phyloP scores from a whole-genome alignment of 1,140 invertebrate species.

The Odontomachus brunneus region DNA sequence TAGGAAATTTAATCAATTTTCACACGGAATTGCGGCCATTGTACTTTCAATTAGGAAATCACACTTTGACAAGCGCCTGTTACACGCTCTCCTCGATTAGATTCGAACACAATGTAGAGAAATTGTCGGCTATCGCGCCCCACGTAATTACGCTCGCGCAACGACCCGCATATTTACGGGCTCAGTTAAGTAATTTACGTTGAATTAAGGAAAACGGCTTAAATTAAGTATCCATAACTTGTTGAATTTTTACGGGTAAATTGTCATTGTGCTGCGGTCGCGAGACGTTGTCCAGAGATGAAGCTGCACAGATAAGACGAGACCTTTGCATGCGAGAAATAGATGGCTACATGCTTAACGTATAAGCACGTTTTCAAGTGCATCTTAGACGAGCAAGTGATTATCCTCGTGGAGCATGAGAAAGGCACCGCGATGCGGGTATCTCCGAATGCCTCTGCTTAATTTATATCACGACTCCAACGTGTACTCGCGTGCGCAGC shows the following conservation, averaged over 20 bases:
- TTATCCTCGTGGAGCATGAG: conserved; percentile 43
- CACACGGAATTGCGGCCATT: too few relatives aligned
- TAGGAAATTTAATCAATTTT: too few relatives aligned
- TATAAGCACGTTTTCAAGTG: conserved; percentile 51
- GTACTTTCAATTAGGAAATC: not conserved
- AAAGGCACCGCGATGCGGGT: conserved; percentile 40
- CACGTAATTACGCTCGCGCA: conserved; percentile 10
- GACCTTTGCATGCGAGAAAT: conserved; percentile 51
- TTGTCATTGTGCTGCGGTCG: conserved; percentile 20
- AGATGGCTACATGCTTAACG: conserved; percentile 33
- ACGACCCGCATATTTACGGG: conserved; percentile 1
- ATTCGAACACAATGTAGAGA: too few relatives aligned
- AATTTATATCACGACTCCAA: conserved; percentile 18
- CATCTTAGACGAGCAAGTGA: conserved; percentile 46
- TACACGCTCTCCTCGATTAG: conserved; percentile 6
- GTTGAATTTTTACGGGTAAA: conserved; percentile 41
- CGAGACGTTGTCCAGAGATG: conserved; percentile 19
- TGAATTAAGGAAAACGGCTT: conserved; percentile 1
- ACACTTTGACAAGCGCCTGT: too few relatives aligned
- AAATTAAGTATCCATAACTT: conserved; percentile 24
- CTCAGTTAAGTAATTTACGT: conserved; percentile 15
- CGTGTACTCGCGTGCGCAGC: not conserved
- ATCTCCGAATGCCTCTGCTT: conserved; percentile 28
- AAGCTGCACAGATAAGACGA: conserved; percentile 23
- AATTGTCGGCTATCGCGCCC: not conserved